Base-by-base conservation (phyloP, 2,888 invertebrate genomes). In the Tetanocera ferruginea region DNA sequence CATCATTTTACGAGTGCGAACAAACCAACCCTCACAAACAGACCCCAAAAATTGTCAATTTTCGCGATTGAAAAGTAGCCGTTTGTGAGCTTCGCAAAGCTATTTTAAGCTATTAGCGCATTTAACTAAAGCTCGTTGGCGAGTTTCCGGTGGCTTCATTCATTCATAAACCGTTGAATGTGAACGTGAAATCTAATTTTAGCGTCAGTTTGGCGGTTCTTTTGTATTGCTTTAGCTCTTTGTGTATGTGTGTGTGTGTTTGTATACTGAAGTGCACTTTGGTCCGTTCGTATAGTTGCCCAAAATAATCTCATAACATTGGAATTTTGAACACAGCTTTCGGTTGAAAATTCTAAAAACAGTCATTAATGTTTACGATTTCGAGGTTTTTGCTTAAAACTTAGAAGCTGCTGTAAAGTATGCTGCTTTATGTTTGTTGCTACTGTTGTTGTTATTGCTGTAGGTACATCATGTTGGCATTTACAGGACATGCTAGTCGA, bases 331-430 rank as follows among this genome's bases (percentile, higher is more conserved):
- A 70, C 31, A 31, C 43, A 43, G 43, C 43, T 43, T 2, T 31
- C 71, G 6, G 14, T 25, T 49, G 23, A 17, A 28, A 19, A 43
- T 62, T 43, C 49, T 34, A 73, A 66, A 55, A 75, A 51, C 31
- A 55, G 75, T 67, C 75, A 75, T 75, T 67, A 75, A 75, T 67
- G 66, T 67, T 66, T 75, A 75, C 55, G 66, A 75, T 75, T 67
- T 66, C 67, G 75, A 66, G 75, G 66, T 75, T 67, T 66, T 75
- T 23, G 66, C 19, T 25, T 52, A 17, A 75, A 75, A 67, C 55
- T 67, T 55, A n/a, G 28, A 75, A 66, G 60, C 37, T 66, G 64
- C 19, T 34, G 66, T 52, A 31, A 72, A 72, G 34, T 72, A 37
- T 51, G 28, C 11, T 49, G 31, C 14, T 23, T 73, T 43, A 19